A percentile compares a stretch with the other conserved stretches of the same genome.
These are phyloP conservation scores for Tachina lurida DNA, from an alignment of 2,888 invertebrate genomes.

Conservation along the genomic window DNA sequence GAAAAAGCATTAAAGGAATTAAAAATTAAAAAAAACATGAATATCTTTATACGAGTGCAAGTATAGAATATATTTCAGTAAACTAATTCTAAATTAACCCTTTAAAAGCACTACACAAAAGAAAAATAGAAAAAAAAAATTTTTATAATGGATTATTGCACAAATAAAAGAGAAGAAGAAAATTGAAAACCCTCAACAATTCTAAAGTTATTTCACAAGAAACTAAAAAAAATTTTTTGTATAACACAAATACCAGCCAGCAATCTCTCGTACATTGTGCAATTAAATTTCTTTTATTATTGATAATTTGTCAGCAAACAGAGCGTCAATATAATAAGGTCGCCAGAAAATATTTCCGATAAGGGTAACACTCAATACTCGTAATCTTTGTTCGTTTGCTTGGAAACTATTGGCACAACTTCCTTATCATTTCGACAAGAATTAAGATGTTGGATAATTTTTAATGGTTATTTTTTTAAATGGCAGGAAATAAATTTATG, in stretches of 20 bases:
- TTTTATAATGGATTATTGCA: neutral
- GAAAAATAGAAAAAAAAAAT: neutral
- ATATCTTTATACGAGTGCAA: constrained; percentile 18
- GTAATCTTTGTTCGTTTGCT: neutral
- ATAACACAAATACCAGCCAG: neutral
- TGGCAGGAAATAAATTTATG: no score
- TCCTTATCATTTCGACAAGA: no score
- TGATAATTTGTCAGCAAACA: constrained; percentile 6
- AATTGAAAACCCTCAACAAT: constrained; percentile 15
- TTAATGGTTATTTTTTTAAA: no score
- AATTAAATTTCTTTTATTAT: neutral
- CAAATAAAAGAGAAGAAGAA: constrained; percentile 7
- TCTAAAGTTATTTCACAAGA: neutral
- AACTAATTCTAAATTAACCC: constrained; percentile 34
- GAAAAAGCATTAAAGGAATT: constrained; percentile 37
- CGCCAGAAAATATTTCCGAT: neutral
- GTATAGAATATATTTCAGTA: constrained; percentile 4
- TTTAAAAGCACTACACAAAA: neutral
- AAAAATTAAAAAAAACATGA: neutral
- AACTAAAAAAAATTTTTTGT: neutral
- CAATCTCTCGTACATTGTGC: neutral
- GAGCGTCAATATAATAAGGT: constrained; percentile 1
- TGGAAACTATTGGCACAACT: neutral
- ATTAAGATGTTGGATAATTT: no score
- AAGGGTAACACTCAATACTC: neutral